A percentile compares a stretch with the other conserved stretches of the same genome.
Conservation (phyloP, 2,113 vertebrate species). For the Cololabis saira region DNA sequence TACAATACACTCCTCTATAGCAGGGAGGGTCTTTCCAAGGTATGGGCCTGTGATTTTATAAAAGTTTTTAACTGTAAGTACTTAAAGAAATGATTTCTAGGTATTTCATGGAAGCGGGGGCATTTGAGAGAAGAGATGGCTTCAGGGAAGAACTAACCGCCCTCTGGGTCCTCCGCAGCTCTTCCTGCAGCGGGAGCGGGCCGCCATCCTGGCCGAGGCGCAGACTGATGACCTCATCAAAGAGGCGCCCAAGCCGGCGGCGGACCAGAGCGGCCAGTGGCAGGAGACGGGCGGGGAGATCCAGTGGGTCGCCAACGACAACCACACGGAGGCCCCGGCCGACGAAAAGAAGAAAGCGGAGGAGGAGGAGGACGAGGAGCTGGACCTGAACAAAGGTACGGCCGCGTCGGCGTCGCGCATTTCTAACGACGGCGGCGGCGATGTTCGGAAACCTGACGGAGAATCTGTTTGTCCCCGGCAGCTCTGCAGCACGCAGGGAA, state of each 20-base stretch:
- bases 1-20: too few relatives aligned
- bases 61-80: too few relatives aligned
- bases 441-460: background rate
- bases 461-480: slow-evolving; percentile 47
- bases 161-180: slow-evolving; percentile 76
- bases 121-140: too few relatives aligned
- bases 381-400: slow-evolving; percentile 97
- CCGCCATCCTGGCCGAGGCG: slow-evolving; percentile 92
- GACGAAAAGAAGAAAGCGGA: slow-evolving; percentile 74
- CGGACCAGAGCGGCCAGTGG: slow-evolving; percentile 96
- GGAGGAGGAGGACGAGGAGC: slow-evolving; percentile 92
- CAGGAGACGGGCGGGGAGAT: slow-evolving; percentile 95
- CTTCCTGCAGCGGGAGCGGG: slow-evolving; percentile 93
- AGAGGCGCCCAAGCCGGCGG: slow-evolving; percentile 88
- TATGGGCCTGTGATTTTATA: too few relatives aligned
- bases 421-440: too few relatives aligned
- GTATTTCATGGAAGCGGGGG: too few relatives aligned
- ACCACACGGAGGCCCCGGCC: slow-evolving; percentile 65
- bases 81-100: too few relatives aligned
- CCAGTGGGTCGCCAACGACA: slow-evolving; percentile 95
- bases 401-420: too few relatives aligned
- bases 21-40: too few relatives aligned
- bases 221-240: slow-evolving; percentile 98
- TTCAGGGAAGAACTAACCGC: background rate
- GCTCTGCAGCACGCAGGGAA: slow-evolving; percentile 98